Conservation (phyloP, 2,113 vertebrate species). For the Phyllostomus discolor region DNA sequence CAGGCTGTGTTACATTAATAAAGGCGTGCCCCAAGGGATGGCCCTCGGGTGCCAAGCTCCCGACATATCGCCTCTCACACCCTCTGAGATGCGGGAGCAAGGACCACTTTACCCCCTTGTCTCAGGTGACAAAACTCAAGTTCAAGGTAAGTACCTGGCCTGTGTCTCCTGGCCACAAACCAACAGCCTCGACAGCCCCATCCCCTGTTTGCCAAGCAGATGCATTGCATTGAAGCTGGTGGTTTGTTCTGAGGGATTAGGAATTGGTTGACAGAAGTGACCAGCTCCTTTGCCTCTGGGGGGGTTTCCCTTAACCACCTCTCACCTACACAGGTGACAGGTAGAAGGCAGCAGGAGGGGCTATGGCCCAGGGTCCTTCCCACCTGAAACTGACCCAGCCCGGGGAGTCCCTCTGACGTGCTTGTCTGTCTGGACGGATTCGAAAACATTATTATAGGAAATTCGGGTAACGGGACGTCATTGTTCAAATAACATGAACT, state of each 20-base stretch:
- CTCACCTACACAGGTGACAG: accelerated
- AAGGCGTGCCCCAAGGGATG: background rate
- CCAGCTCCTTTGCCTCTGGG: background rate
- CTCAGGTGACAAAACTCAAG: background rate
- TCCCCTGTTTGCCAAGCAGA: background rate
- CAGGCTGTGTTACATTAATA: background rate
- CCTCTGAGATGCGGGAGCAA: background rate
- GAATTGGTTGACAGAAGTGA: background rate
- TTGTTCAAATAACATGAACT: accelerated
- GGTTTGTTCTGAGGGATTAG: background rate
- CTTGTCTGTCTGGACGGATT: background rate
- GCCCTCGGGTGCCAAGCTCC: background rate
- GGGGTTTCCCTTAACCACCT: background rate
- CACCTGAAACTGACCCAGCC: background rate
- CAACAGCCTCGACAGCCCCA: too few relatives aligned
- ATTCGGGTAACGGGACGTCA: background rate
- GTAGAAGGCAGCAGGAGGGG: background rate
- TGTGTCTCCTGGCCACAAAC: background rate
- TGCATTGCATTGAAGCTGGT: background rate
- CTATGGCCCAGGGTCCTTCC: background rate
- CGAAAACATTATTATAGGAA: background rate
- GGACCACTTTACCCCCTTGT: background rate
- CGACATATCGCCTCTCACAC: accelerated
- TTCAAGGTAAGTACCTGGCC: background rate
- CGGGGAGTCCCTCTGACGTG: background rate